Evolutionary conservation across 2,113 vertebrate genomes (phyloP), one percentile per base, ranked within the genome.

Genomic region (Silurus glanis): DNA sequence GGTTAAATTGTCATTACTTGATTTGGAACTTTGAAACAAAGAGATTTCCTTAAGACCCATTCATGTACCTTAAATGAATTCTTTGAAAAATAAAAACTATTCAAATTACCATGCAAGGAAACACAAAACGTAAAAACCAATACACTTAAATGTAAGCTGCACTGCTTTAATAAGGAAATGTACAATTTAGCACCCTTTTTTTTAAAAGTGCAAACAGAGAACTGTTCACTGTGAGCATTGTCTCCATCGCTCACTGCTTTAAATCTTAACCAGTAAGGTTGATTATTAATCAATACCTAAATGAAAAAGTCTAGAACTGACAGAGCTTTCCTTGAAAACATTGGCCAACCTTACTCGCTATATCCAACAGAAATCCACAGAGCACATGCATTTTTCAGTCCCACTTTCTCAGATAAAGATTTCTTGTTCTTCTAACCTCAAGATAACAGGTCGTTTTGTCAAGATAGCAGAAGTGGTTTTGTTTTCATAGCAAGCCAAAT

Each of bases 351-450:
- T n/a, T 49, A 49, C 13, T 76, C 51, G 6, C 74, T 55, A 25
- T 25, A 28, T 55, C 6, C 13, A 3, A 25, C 49, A 53, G 49
- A 53, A 76, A 76, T 16, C 49, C 47, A 25, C 12, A 76, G 12
- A 6, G 9, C 6, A 25, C 49, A 25, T 23, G 51, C 23, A 55
- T 55, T 55, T 28, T 55, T 55, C 23, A n/a, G 23, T 78, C 21
- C 23, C 2, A 6, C 25, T 55, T 25, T 12, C 2, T 51, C 47
- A 51, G 47, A 51, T 49, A 19, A 49, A n/a, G 82, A 58, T 58
- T 56, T 58, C 51, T 84, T n/a, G 12, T 83, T 74, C 25, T 59
- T 61, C 45, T 74, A 59, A 76, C 56, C 67, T 45, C 53, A 80
- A 45, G 28, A 62, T 45, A 59, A 80, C 28, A 80, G 10, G 9